phyloP scores from a whole-genome alignment of 2,888 invertebrate genomes.

The Limnephilus auricula region DNA sequence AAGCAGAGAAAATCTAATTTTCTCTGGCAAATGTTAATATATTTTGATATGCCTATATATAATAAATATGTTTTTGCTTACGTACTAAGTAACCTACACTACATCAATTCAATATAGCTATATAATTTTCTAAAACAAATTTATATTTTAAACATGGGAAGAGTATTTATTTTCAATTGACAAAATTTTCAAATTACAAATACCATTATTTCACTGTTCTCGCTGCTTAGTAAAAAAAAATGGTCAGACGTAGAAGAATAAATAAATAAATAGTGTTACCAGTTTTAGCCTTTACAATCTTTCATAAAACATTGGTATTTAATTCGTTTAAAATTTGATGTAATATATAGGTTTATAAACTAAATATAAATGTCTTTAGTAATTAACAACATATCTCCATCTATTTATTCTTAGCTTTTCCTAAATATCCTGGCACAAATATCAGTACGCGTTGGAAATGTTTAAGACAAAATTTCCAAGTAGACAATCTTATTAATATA shows the following conservation, averaged over 20 bases:
- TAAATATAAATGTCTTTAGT: constrained; percentile 33
- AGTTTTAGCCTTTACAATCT: not conserved
- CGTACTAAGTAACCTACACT: not conserved
- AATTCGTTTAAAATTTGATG: not conserved
- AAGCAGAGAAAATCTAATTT: not conserved
- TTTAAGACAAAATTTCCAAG: constrained; percentile 12
- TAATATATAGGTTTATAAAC: not conserved
- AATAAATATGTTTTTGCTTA: not conserved
- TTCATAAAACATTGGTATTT: not conserved
- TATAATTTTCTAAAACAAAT: not conserved
- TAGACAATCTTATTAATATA: not conserved
- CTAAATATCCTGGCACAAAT: constrained; percentile 24
- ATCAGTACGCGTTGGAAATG: constrained; percentile 31
- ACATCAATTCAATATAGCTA: not conserved
- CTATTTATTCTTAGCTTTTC: not conserved
- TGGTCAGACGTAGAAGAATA: not conserved
- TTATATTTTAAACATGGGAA: not conserved
- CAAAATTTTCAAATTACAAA: not conserved
- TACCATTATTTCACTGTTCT: not conserved
- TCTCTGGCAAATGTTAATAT: not conserved
- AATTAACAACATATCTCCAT: not conserved
- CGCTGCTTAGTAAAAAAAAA: not conserved
- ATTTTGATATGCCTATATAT: not conserved
- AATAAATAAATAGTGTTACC: not conserved
- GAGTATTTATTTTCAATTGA: not conserved